Conservation (phyloP, 1,140 invertebrate species). For the Probaryconus sp. region DNA sequence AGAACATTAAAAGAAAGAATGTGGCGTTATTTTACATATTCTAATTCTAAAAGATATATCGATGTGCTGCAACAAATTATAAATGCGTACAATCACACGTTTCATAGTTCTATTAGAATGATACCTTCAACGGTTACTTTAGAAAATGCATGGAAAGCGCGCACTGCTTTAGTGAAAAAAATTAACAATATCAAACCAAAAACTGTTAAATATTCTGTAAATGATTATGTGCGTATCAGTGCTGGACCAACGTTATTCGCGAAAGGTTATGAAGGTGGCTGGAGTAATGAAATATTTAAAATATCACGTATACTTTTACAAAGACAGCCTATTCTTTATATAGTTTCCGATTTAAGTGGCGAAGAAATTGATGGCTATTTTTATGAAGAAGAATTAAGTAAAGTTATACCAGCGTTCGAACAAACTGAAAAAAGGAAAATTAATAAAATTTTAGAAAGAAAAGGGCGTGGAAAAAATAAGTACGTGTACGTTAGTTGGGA, state of each 20-base stretch:
- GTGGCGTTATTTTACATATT: conserved; percentile 54
- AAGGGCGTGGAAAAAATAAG: neutral
- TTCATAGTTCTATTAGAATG: neutral
- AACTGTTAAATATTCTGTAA: conserved; percentile 9
- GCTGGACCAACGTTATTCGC: conserved; percentile 10
- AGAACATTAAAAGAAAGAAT: conserved; percentile 49
- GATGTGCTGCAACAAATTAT: conserved; percentile 21
- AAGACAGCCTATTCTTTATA: neutral
- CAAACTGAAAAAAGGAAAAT: neutral
- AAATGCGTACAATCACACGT: neutral
- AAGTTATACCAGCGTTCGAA: neutral
- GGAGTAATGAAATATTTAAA: conserved; percentile 1
- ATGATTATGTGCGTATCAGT: conserved; percentile 16
- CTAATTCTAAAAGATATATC: conserved; percentile 25
- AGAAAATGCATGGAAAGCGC: neutral
- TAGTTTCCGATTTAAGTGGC: neutral
- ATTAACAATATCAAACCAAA: neutral
- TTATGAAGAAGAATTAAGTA: neutral
- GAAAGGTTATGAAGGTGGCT: conserved; percentile 29
- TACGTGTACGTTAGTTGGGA: neutral
- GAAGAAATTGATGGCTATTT: neutral
- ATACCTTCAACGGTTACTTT: neutral
- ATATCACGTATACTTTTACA: neutral
- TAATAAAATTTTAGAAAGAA: neutral
- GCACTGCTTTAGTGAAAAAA: neutral